Conservation (phyloP, 2,797 vertebrate genomes). For the Gallinago solitaria region DNA sequence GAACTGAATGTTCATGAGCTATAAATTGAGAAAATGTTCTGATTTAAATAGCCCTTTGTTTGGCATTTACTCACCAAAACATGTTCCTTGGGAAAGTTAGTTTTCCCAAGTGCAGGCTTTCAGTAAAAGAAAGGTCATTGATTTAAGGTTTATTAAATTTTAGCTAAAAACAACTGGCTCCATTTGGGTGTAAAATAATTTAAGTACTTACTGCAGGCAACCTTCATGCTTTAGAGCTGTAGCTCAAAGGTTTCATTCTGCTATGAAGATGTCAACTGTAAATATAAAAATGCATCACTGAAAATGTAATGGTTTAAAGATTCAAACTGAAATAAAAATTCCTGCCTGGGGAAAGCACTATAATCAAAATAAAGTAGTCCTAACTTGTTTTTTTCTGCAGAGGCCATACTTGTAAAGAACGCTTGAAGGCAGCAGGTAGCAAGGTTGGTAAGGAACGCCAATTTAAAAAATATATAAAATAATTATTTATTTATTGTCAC, state of each 20-base stretch:
- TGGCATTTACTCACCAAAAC: slow-evolving; percentile 73
- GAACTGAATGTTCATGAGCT: slow-evolving; percentile 72
- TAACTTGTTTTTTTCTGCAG: slow-evolving; percentile 14
- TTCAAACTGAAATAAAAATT: slow-evolving; percentile 79
- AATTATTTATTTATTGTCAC: neutral
- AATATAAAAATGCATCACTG: slow-evolving; percentile 83
- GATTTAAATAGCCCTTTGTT: slow-evolving; percentile 77
- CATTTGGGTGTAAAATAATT: slow-evolving; percentile 81
- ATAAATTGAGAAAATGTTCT: slow-evolving; percentile 73
- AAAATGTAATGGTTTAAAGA: slow-evolving; percentile 77
- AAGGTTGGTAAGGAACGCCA: neutral
- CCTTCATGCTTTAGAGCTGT: slow-evolving; percentile 76
- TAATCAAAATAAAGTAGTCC: slow-evolving; percentile 74
- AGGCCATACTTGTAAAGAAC: neutral
- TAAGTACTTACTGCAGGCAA: slow-evolving; percentile 76
- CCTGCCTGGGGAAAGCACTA: slow-evolving; percentile 76
- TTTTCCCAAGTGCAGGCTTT: slow-evolving; percentile 69
- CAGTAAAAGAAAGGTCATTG: slow-evolving; percentile 77
- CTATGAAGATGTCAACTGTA: slow-evolving; percentile 82
- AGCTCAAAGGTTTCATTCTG: slow-evolving; percentile 76
- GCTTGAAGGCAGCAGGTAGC: slow-evolving; percentile 42
- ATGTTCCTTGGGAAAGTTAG: slow-evolving; percentile 75
- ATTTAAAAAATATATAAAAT: neutral
- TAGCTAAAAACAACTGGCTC: slow-evolving; percentile 79
- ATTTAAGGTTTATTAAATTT: slow-evolving; percentile 82